A percentile compares a stretch with the other conserved stretches of the same genome.
phyloP scores from a whole-genome alignment of 1,140 invertebrate genomes.

The Heliconius hewitsoni region DNA sequence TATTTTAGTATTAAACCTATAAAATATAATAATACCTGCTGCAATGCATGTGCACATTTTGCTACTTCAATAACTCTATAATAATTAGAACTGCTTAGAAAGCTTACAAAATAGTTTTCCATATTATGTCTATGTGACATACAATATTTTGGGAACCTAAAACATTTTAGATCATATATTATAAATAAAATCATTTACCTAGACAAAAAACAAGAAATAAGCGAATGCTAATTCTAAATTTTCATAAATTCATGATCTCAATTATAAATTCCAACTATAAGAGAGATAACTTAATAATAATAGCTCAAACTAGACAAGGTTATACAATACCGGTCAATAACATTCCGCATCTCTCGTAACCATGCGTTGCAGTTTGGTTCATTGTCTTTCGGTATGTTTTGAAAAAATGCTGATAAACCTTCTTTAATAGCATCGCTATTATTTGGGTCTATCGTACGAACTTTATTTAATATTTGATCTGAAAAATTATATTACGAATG shows the following conservation, averaged over 20 bases:
- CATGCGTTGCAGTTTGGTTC: conserved; percentile 50
- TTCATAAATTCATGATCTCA: too few species aligned
- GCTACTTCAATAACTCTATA: conserved; percentile 65
- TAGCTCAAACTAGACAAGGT: conserved; percentile 41
- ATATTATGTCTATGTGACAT: conserved; percentile 56
- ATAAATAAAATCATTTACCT: too few species aligned
- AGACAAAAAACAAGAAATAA: too few species aligned
- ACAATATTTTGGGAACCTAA: conserved; percentile 72
- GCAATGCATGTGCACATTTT: conserved; percentile 67
- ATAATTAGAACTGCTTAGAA: conserved; percentile 52
- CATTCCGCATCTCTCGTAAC: conserved; percentile 53
- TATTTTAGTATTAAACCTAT: neutral
- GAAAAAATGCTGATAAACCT: conserved; percentile 55
- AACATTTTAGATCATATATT: conserved; percentile 5
- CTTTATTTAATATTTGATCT: conserved; percentile 67
- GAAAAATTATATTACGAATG: conserved; percentile 31
- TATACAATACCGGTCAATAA: conserved; percentile 66
- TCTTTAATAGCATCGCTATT: conserved; percentile 68
- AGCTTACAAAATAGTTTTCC: conserved; percentile 54
- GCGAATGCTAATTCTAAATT: too few species aligned
- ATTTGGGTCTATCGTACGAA: conserved; percentile 64
- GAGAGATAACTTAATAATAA: conserved; percentile 14
- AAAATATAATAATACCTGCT: conserved; percentile 53
- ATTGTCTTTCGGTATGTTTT: conserved; percentile 56
- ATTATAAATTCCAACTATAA: neutral